Evolutionary conservation across 2,888 invertebrate genomes (phyloP), one percentile per base, ranked within the genome.

Genomic region (Ctena decussata): DNA sequence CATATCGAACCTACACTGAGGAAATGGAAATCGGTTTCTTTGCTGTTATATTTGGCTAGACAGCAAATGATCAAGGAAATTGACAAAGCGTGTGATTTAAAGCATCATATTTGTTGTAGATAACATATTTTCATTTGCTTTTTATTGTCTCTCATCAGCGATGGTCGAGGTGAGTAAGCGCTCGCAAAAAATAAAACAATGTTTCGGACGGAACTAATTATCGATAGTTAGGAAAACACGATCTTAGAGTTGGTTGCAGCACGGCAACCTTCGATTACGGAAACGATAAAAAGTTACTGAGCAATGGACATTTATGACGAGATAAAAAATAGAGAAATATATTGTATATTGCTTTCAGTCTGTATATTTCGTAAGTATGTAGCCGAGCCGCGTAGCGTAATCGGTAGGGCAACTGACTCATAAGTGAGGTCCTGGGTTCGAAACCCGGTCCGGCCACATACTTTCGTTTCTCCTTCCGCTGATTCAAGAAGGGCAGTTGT

Each of bases 11-110:
- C n/a, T 57, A 49, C 24, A 71, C n/a, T 39, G n/a, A 71, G 71
- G 71, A 71, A 71, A 71, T 71, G 73, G 73, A 46, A 73, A 73
- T 73, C 49, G 46, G 73, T 73, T 73, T n/a, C 37, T 49, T 73
- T 21, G 46, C 46, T 49, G 32, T 73, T 73, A 30, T 73, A 73
- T 73, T 49, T 46, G 73, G 73, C 73, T 32, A 73, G 73, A 73
- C 73, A 49, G 73, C 46, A 73, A 73, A 15, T 24, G 73, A 73
- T 73, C 73, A 73, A 46, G 49, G 46, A 32, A 46, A 73, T 73
- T 73, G 73, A 73, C 73, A 73, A 73, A 73, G 46, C 73, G 73
- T 73, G 73, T 73, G 73, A 73, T 73, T 73, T 73, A 73, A 65
- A 30, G 65, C 65, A 65, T 65, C 65, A 35, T 65, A 65, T 65